phyloP scores from a whole-genome alignment of 2,888 invertebrate genomes.

The Phania funesta region DNA sequence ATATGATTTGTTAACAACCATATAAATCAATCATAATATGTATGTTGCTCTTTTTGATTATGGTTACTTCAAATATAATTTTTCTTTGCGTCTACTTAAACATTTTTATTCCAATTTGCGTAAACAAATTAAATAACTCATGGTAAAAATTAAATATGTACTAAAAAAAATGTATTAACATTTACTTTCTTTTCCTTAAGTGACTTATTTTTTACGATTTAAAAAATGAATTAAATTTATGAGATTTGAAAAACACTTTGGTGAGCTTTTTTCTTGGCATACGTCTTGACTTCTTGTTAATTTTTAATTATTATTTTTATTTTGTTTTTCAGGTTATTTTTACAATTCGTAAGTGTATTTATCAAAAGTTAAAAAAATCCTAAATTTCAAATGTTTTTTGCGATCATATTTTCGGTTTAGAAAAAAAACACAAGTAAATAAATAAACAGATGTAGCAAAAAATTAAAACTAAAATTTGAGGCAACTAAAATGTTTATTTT shows the following conservation, averaged over 20 bases:
- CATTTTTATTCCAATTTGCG: too few relatives aligned
- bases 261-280: slow-evolving; percentile 31
- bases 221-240: slow-evolving; percentile 3
- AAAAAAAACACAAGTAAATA: neutral
- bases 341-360: neutral
- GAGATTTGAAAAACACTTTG: slow-evolving; percentile 11
- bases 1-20: too few relatives aligned
- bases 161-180: neutral
- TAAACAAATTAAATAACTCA: slow-evolving; percentile 25
- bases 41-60: too few relatives aligned
- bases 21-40: too few relatives aligned
- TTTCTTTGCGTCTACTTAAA: too few relatives aligned
- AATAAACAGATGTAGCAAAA: too few relatives aligned
- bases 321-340: neutral
- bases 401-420: neutral
- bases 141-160: too few relatives aligned
- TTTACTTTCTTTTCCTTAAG: slow-evolving; percentile 19
- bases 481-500: slow-evolving; percentile 23
- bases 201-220: slow-evolving; percentile 38
- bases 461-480: neutral
- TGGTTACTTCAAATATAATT: too few relatives aligned
- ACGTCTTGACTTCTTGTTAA: neutral
- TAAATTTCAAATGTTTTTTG: slow-evolving; percentile 4
- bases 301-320: neutral
- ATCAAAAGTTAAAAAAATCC: slow-evolving; percentile 27